Percentiles rank a stretch among this genome's conserved stretches.
Evolutionary conservation across 2,797 vertebrate species (phyloP).

Genomic region (Neomorphus geoffroyi): DNA sequence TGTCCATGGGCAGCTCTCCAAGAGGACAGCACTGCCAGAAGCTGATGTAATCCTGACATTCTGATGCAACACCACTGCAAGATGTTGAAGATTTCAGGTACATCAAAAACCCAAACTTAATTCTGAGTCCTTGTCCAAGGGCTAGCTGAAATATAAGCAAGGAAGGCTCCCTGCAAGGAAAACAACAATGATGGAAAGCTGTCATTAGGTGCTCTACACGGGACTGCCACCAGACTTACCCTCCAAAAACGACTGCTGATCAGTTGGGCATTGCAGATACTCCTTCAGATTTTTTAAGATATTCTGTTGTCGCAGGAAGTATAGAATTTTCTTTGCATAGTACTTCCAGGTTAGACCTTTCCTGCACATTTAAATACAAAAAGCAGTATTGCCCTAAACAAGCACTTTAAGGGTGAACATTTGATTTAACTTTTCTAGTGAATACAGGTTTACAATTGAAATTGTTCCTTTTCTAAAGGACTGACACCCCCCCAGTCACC

Average conservation of each 20-base stretch:
- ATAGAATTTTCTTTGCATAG: conserved; percentile 98
- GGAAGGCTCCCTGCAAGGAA: neutral
- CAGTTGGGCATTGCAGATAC: conserved; percentile 87
- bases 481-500: neutral
- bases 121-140: neutral
- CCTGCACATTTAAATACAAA: conserved; percentile 74
- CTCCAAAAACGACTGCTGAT: conserved; percentile 88
- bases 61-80: neutral
- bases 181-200: neutral
- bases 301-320: conserved; percentile 95
- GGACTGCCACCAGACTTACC: conserved; percentile 73
- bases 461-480: neutral
- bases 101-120: neutral
- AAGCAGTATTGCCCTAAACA: neutral
- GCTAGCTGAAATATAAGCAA: neutral
- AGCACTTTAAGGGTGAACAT: neutral
- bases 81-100: neutral
- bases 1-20: neutral
- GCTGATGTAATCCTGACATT: neutral
- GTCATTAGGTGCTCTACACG: accelerated
- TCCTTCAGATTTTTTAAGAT: conserved; percentile 90
- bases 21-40: neutral
- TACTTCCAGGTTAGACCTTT: conserved; percentile 96
- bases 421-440: neutral
- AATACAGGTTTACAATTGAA: neutral